Base-by-base conservation (phyloP, 2,888 invertebrate genomes). In the Heterodera filipjevi region DNA sequence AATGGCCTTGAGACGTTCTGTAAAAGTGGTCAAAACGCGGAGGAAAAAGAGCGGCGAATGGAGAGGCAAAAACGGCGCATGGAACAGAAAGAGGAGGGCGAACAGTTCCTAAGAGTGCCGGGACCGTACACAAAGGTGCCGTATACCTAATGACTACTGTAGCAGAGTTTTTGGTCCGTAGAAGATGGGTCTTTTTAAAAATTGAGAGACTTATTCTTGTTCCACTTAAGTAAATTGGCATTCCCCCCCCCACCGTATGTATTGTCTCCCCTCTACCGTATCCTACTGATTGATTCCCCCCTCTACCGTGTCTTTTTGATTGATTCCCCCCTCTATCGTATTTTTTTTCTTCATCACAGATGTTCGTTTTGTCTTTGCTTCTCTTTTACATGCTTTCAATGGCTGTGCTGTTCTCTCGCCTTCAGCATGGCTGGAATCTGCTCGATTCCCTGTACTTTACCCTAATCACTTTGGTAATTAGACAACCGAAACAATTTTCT, bases 371-470 rank as follows among this genome's bases (percentile, higher is more conserved):
- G 14, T 73, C 82, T 12, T 80, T 85, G n/a, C 83, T 88, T 2
- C 80, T 88, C 46, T 80, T 83, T 16, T 88, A 88, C 80, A 88
- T 87, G 86, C 80, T 83, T 33, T 79, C 85, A 10, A 82, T 85
- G 8, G 87, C 88, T 5, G 78, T 82, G 68, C 81, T 85, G 5
- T 87, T 84, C 77, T 81, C 82, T n/a, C 71, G 81, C 30, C 71
- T 86, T n/a, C 84, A 85, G 64, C 82, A 83, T 2, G 81, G 80
- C 44, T 89, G 89, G 89, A 82, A 82, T 12, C 86, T 86, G 71
- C 70, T 87, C 12, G 87, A 89, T 75, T 82, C 87, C 3, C 86
- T 89, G 80, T 89, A 89, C 79, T 89, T 88, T 76, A 87, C 86
- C 72, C 80, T 89, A 30, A 86, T 89, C 27, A 89, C 89, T 1